Base-by-base conservation (phyloP, 2,113 vertebrate genomes). In the Amazona guildingii region DNA sequence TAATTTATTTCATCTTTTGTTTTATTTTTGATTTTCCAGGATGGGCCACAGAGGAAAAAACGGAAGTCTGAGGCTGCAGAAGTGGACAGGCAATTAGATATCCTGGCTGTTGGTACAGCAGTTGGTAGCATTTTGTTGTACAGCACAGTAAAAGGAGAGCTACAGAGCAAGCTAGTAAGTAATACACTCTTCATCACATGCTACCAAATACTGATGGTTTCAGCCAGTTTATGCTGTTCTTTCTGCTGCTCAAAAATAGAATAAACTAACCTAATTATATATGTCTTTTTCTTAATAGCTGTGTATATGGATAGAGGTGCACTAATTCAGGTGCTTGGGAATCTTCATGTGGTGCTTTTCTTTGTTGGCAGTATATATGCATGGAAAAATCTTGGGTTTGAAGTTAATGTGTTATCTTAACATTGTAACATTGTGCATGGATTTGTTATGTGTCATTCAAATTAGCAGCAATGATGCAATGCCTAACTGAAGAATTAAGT, bases 1-100 rank as follows among this genome's bases (percentile, higher is more conserved):
- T 77, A 31, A 83, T 33, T 18, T 20, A 19, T 90, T 83, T 83
- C 4, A 57, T 0, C 0, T 13, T 80, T 86, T 92, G 20, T 79
- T 16, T 84, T 37, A 35, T 63, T 55, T 73, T 69, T 6, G 1
- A 35, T 94, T 94, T 90, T 86, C 69, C 91, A 99, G 99, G 99
- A 99, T 95, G 98, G 98, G 9, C 99, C 99, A 33, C 99, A 98
- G 97, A 99, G 99, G 97, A 99, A 99, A 98, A 99, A 99, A 96
- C 98, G 99, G 98, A 99, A 99, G 99, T 99, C 99, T 3, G 99
- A 99, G 97, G 98, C 85, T 18, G 97, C 39, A 51, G 98, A 96
- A 93, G 96, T 92, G n/a, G 97, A 97, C 94, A 98, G 98, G 90
- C 98, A 98, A 94, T 96, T 98, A 41, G 99, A 99, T 96, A 98